phyloP scores from a whole-genome alignment of 2,113 vertebrate genomes.

The Anhinga rufa region DNA sequence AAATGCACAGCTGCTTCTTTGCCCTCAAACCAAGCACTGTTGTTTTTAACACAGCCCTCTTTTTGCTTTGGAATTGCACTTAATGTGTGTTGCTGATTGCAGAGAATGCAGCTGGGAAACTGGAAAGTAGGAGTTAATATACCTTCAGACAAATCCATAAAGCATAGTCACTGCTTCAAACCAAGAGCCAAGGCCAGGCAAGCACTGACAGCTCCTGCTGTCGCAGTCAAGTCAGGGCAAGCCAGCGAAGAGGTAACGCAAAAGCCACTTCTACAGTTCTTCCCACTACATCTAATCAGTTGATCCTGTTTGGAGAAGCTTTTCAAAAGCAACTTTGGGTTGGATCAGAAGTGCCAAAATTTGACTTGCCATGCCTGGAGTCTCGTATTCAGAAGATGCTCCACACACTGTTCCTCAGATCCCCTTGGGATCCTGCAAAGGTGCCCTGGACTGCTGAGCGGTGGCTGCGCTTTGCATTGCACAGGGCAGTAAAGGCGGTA shows the following conservation, averaged over 20 bases:
- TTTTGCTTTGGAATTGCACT: not conserved
- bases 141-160: not conserved
- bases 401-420: not conserved
- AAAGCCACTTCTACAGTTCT: not conserved
- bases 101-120: not conserved
- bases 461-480: not conserved
- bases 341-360: not conserved
- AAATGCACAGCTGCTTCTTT: not conserved
- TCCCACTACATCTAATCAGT: not conserved
- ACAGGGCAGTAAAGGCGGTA: accelerated
- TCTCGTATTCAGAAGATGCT: not conserved
- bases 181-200: not conserved
- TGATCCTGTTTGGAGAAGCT: not conserved
- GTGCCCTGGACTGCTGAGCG: not conserved
- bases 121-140: not conserved
- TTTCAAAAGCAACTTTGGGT: not conserved
- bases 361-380: not conserved
- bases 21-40: not conserved
- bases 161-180: not conserved
- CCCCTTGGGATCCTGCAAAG: accelerated
- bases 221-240: not conserved
- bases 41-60: not conserved
- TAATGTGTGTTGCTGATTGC: not conserved
- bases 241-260: not conserved
- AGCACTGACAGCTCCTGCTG: not conserved